phyloP scores from a whole-genome alignment of 2,888 invertebrate genomes.

The Ectropis crepuscularia region DNA sequence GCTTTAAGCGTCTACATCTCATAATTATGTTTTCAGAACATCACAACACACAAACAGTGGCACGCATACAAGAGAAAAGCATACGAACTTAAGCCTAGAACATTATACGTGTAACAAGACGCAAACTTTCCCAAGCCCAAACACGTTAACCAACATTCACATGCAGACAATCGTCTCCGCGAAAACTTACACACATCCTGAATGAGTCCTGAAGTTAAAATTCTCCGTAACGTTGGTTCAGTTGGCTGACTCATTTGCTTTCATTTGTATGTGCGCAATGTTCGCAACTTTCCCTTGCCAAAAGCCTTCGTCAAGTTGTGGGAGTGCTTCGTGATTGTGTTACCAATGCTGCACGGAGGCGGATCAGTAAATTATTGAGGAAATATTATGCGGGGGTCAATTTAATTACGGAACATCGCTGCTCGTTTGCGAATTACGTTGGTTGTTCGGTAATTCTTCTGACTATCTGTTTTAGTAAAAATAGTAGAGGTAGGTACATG shows the following conservation, averaged over 20 bases:
- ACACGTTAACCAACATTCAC: conserved; percentile 11
- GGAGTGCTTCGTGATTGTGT: conserved; percentile 76
- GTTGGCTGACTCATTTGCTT: conserved; percentile 60
- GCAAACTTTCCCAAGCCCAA: neutral
- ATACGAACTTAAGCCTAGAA: too few relatives aligned
- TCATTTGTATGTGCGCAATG: conserved; percentile 76
- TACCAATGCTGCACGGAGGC: conserved; percentile 57
- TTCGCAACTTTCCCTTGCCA: conserved; percentile 70
- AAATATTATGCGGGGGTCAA: conserved; percentile 34
- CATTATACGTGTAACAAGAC: neutral
- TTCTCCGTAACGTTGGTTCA: conserved; percentile 56
- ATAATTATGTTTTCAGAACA: too few relatives aligned
- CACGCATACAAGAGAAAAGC: neutral
- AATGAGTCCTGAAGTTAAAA: conserved; percentile 51
- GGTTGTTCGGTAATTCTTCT: neutral
- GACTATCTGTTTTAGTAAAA: neutral
- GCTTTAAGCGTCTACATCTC: too few relatives aligned
- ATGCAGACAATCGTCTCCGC: conserved; percentile 13
- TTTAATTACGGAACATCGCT: conserved; percentile 30
- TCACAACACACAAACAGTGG: too few relatives aligned
- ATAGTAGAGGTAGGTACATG: too few relatives aligned
- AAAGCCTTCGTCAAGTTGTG: conserved; percentile 81
- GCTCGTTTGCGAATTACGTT: conserved; percentile 13
- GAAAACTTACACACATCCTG: conserved; percentile 23
- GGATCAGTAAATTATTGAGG: conserved; percentile 50